Evolutionary conservation across 2,888 invertebrate species (phyloP).

Genomic region (Chymomyza fuscimana): DNA sequence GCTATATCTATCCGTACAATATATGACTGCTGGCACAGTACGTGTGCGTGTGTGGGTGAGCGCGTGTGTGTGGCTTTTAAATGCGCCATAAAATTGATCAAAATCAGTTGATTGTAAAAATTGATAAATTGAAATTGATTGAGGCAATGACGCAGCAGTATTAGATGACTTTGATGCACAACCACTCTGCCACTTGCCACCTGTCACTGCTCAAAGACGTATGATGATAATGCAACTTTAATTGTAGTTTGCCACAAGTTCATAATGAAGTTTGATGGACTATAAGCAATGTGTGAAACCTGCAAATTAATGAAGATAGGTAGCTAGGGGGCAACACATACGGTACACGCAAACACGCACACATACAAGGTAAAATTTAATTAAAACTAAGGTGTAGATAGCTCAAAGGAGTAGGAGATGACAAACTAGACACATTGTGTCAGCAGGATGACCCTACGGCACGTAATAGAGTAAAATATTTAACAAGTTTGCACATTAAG

Average conservation of each 20-base stretch:
- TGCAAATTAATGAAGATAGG: background rate
- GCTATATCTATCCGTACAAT: background rate
- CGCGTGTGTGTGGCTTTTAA: slow-evolving; percentile 53
- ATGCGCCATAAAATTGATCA: slow-evolving; percentile 73
- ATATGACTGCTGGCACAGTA: background rate
- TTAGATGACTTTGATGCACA: slow-evolving; percentile 54
- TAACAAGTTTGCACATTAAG: background rate
- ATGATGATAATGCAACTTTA: background rate
- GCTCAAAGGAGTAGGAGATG: slow-evolving; percentile 5
- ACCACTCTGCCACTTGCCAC: slow-evolving; percentile 9
- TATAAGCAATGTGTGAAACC: background rate
- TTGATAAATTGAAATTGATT: slow-evolving; percentile 73
- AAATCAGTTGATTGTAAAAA: slow-evolving; percentile 73
- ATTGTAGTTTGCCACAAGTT: slow-evolving; percentile 4
- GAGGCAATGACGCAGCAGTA: slow-evolving; percentile 45
- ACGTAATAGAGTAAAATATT: background rate
- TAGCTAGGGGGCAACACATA: background rate
- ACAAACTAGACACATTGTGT: slow-evolving; percentile 10
- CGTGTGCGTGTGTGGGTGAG: background rate
- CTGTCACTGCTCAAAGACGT: background rate
- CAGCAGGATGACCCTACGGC: slow-evolving; percentile 14
- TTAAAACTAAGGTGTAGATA: background rate
- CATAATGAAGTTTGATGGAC: background rate
- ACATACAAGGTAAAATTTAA: background rate
- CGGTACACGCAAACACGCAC: background rate